These are phyloP conservation scores for Macrocentrus cingulum DNA, from an alignment of 1,140 invertebrate species.

Conservation along the genomic window DNA sequence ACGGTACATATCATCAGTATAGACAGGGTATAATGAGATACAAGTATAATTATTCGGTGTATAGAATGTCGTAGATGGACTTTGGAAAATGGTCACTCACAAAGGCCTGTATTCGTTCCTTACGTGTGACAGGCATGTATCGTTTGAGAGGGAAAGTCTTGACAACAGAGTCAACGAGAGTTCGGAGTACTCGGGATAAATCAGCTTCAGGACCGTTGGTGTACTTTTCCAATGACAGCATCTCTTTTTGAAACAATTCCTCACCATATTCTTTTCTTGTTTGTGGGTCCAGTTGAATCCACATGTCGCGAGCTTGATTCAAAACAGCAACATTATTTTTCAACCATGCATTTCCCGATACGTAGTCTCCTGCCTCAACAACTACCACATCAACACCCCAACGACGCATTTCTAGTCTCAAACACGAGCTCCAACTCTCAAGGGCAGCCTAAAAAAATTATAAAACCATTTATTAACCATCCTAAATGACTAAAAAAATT, in stretches of 20 bases:
- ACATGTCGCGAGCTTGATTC: constrained; percentile 78
- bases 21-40: too few species aligned
- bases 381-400: constrained; percentile 75
- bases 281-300: constrained; percentile 73
- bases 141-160: constrained; percentile 77
- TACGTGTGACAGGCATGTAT: constrained; percentile 76
- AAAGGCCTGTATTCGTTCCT: constrained; percentile 75
- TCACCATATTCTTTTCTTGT: constrained; percentile 76
- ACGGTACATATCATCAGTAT: too few species aligned
- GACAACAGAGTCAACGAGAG: constrained; percentile 72
- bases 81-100: constrained; percentile 76
- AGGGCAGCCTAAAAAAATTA: constrained; percentile 70
- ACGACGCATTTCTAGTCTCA: constrained; percentile 78
- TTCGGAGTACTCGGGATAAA: constrained; percentile 69
- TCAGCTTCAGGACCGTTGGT: constrained; percentile 71
- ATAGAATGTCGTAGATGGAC: constrained; percentile 73
- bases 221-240: constrained; percentile 75
- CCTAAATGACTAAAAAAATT: constrained; percentile 18
- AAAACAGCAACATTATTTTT: constrained; percentile 69
- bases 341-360: constrained; percentile 75
- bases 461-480: constrained; percentile 48
- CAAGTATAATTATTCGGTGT: constrained; percentile 59
- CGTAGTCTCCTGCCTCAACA: constrained; percentile 80
- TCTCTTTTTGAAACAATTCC: constrained; percentile 77
- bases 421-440: constrained; percentile 77